Evolutionary conservation across 1,140 invertebrate genomes (phyloP).

Genomic region (Thalassaphorura encarpata): DNA sequence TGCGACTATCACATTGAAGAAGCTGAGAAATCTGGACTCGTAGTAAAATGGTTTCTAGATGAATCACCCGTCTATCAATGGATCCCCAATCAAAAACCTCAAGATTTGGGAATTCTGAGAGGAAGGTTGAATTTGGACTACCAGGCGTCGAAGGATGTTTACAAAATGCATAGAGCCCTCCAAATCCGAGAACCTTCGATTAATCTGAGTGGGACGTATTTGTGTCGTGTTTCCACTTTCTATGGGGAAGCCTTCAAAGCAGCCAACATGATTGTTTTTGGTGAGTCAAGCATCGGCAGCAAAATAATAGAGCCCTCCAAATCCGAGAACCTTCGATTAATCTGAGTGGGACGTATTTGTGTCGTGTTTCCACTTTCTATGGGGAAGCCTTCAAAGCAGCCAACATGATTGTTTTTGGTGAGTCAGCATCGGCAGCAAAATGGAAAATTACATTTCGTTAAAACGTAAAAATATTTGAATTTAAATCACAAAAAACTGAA

Average conservation of each 20-base stretch:
- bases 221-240: conserved; percentile 23
- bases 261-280: conserved; percentile 62
- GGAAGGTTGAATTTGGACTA: conserved; percentile 58
- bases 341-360: conserved; percentile 41
- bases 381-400: conserved; percentile 51
- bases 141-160: conserved; percentile 52
- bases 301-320: conserved; percentile 64
- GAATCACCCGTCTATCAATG: conserved; percentile 63
- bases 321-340: conserved; percentile 59
- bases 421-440: no score
- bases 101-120: conserved; percentile 49
- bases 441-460: no score
- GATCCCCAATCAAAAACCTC: conserved; percentile 54
- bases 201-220: conserved; percentile 46
- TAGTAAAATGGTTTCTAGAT: conserved; percentile 67
- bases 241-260: conserved; percentile 49
- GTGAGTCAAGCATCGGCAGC: no score
- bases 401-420: conserved; percentile 65
- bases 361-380: conserved; percentile 22
- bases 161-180: conserved; percentile 61
- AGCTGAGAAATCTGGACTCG: conserved; percentile 50
- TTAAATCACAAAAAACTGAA: no score
- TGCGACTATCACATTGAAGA: conserved; percentile 56
- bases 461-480: no score
- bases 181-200: conserved; percentile 59